phyloP scores from a whole-genome alignment of 64 coral and sea anemone genomes.

The Anthopleura sola region DNA sequence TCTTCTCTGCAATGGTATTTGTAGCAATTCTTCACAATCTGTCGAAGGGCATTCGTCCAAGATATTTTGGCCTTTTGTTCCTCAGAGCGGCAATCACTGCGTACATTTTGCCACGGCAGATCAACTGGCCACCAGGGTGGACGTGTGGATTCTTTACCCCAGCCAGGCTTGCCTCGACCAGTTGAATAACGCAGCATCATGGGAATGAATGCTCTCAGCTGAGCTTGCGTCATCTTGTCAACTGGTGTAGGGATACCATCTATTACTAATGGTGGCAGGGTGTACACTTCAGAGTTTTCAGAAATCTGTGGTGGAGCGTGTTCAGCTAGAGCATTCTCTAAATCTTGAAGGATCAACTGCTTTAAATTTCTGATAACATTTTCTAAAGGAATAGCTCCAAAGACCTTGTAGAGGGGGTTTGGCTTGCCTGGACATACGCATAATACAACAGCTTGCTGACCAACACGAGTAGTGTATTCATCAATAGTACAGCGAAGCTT shows the following conservation, averaged over 20 bases:
- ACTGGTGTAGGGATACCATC: constrained; percentile 99
- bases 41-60: constrained; percentile 90
- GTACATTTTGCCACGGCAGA: constrained; percentile 97
- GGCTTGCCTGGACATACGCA: constrained; percentile 94
- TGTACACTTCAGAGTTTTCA: constrained; percentile 84
- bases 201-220: constrained; percentile 93
- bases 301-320: constrained; percentile 83
- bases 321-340: constrained; percentile 90
- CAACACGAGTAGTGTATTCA: constrained; percentile 95
- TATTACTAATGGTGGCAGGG: constrained; percentile 81
- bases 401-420: constrained; percentile 95
- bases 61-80: constrained; percentile 97
- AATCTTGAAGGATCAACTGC: constrained; percentile 81
- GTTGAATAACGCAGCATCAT: constrained; percentile 98
- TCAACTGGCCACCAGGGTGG: constrained; percentile 97
- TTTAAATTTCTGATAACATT: constrained; percentile 95
- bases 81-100: constrained; percentile 90
- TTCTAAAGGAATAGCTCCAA: constrained; percentile 95
- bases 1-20: constrained; percentile 96
- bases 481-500: constrained; percentile 92
- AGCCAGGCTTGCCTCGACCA: constrained; percentile 94
- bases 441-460: constrained; percentile 96
- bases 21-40: constrained; percentile 99
- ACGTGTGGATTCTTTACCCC: constrained; percentile 92
- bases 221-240: constrained; percentile 99